Percentiles rank a stretch among this genome's conserved stretches.
phyloP scores from a whole-genome alignment of 2,888 invertebrate genomes.

The Drosophila robusta region DNA sequence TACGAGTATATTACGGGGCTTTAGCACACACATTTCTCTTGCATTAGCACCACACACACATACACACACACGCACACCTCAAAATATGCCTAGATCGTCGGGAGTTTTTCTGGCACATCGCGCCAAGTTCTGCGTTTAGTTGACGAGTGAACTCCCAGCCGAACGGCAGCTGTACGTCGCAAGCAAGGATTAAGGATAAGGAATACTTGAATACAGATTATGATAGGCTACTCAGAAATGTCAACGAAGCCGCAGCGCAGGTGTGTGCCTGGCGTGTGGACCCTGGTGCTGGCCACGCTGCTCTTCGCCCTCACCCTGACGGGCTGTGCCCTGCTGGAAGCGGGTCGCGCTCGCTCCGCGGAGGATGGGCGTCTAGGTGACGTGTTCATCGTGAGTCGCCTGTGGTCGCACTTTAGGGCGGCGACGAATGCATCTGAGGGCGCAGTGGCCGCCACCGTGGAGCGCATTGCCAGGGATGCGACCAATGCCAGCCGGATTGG shows the following conservation, averaged over 20 bases:
- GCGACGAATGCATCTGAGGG: conserved; percentile 33
- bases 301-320: conserved; percentile 57
- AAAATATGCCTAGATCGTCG: conserved; percentile 1
- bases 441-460: conserved; percentile 54
- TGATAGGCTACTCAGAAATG: conserved; percentile 64
- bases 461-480: conserved; percentile 57
- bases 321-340: conserved; percentile 54
- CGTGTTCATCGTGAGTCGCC: conserved; percentile 54
- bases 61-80: conserved; percentile 1
- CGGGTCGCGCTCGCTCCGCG: conserved; percentile 19
- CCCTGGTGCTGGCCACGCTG: conserved; percentile 45
- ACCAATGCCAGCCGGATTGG: conserved; percentile 35
- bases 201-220: conserved; percentile 25
- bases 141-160: conserved; percentile 41
- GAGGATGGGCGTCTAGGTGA: conserved; percentile 18
- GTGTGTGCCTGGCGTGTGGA: conserved; percentile 51
- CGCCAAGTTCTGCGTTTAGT: conserved; percentile 48
- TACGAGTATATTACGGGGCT: conserved; percentile 18
- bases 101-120: conserved; percentile 58
- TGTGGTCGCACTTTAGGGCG: conserved; percentile 53
- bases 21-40: conserved; percentile 46
- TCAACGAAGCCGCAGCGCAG: conserved; percentile 46
- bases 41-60: conserved; percentile 66
- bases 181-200: conserved; percentile 27
- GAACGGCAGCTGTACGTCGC: conserved; percentile 43